phyloP scores from a whole-genome alignment of 1,140 invertebrate species.

The Apis laboriosa region DNA sequence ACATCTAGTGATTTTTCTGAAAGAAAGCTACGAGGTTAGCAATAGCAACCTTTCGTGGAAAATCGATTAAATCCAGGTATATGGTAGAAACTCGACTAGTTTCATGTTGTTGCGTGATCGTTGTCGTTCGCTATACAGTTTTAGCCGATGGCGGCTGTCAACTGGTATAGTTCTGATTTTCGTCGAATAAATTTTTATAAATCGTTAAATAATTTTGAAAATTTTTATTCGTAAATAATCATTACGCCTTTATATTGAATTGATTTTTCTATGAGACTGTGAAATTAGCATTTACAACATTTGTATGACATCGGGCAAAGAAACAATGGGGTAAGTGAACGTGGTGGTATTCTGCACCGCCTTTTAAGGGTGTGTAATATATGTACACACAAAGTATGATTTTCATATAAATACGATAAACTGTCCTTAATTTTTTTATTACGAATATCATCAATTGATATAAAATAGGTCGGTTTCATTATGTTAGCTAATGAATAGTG shows the following conservation, averaged over 20 bases:
- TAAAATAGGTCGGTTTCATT: slow-evolving; percentile 33
- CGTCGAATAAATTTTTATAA: slow-evolving; percentile 48
- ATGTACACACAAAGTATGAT: slow-evolving; percentile 45
- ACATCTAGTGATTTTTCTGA: slow-evolving; percentile 31
- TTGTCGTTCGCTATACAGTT: slow-evolving; percentile 59
- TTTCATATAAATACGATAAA: slow-evolving; percentile 36
- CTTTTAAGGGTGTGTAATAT: slow-evolving; percentile 73
- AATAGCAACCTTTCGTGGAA: slow-evolving; percentile 63
- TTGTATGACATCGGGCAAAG: slow-evolving; percentile 79
- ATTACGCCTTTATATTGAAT: slow-evolving; percentile 28
- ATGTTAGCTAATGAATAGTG: slow-evolving; percentile 13
- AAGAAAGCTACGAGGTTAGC: slow-evolving; percentile 33
- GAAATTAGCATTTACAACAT: slow-evolving; percentile 62
- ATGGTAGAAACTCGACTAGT: slow-evolving; percentile 69
- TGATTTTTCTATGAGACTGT: slow-evolving; percentile 67
- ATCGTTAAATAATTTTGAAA: slow-evolving; percentile 22
- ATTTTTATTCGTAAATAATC: slow-evolving; percentile 20
- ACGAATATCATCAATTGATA: slow-evolving; percentile 25
- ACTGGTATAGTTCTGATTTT: slow-evolving; percentile 63
- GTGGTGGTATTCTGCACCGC: slow-evolving; percentile 57
- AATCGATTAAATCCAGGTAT: slow-evolving; percentile 76
- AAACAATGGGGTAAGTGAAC: slow-evolving; percentile 78
- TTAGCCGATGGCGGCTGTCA: slow-evolving; percentile 76
- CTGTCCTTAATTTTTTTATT: slow-evolving; percentile 44
- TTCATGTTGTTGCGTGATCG: slow-evolving; percentile 69